These are phyloP conservation scores for Apoda limacodes DNA, from an alignment of 2,888 invertebrate genomes.

Conservation along the genomic window DNA sequence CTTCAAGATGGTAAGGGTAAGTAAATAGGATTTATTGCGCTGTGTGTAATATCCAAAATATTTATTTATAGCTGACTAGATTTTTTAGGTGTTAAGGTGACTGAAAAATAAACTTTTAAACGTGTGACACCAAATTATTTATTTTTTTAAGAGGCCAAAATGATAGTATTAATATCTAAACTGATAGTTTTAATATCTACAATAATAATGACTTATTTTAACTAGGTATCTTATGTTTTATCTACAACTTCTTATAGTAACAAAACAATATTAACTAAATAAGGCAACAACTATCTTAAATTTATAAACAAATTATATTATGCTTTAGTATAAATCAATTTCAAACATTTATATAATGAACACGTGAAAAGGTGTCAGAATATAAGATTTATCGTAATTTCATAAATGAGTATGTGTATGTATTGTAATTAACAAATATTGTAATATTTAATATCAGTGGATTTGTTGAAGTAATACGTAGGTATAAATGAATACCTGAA, in stretches of 20 bases:
- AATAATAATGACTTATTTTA: background rate
- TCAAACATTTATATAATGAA: conserved; percentile 38
- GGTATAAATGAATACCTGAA: conserved; percentile 17
- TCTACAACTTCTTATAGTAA: conserved; percentile 65
- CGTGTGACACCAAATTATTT: conserved; percentile 67
- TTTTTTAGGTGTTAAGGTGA: too few species aligned
- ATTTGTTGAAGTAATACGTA: conserved; percentile 16
- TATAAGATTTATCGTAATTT: conserved; percentile 24
- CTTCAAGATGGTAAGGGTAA: too few species aligned
- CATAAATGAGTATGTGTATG: too few species aligned
- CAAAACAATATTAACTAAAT: conserved; percentile 68
- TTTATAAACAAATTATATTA: conserved; percentile 22
- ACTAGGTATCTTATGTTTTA: conserved; percentile 23
- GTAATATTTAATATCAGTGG: conserved; percentile 28
- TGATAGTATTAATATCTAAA: conserved; percentile 67
- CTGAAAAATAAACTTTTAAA: conserved; percentile 19
- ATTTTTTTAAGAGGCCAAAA: conserved; percentile 67
- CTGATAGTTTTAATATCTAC: conserved; percentile 10
- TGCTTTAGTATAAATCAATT: conserved; percentile 33
- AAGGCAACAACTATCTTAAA: conserved; percentile 63
- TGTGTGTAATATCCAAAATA: too few species aligned
- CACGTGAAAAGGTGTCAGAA: conserved; percentile 41
- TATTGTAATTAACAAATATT: conserved; percentile 28
- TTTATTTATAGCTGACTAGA: too few species aligned
- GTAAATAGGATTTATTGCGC: too few species aligned